Conservation (phyloP, 2,797 vertebrate genomes). For the Petrocephalus schoutedeni region DNA sequence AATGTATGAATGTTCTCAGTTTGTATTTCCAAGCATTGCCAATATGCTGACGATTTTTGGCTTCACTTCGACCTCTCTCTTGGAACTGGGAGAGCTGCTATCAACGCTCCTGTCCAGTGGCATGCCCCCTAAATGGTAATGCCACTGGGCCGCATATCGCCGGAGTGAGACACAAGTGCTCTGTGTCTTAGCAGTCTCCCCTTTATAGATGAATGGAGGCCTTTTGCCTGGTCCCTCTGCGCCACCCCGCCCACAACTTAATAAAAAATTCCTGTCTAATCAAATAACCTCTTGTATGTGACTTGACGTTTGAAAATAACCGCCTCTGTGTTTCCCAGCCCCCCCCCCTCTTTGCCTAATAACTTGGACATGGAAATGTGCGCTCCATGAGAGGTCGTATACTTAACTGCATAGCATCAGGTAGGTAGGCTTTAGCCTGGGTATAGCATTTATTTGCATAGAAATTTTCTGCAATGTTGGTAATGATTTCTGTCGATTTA, state of each 20-base stretch:
- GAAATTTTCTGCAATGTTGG: not conserved
- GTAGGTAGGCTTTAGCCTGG: not conserved
- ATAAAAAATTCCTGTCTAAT: slow-evolving; percentile 72
- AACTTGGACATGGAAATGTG: not conserved
- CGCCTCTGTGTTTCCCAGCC: slow-evolving; percentile 8
- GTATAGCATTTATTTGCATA: not conserved
- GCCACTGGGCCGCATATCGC: slow-evolving; percentile 48
- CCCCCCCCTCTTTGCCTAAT: not conserved
- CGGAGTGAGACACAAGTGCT: slow-evolving; percentile 56
- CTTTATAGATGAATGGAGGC: slow-evolving; percentile 69
- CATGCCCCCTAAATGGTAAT: slow-evolving; percentile 55
- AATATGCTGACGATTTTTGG: not conserved
- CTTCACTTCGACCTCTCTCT: not conserved
- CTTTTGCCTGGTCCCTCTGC: slow-evolving; percentile 55
- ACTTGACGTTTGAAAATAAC: slow-evolving; percentile 42
- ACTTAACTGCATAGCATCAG: not conserved
- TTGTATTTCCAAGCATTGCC: not conserved
- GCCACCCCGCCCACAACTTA: slow-evolving; percentile 68
- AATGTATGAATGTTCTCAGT: not conserved
- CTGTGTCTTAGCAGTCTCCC: slow-evolving; percentile 57
- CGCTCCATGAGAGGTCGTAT: not conserved
- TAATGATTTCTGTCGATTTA: not conserved
- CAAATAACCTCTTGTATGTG: slow-evolving; percentile 77
- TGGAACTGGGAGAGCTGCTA: not conserved
- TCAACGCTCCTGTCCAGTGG: slow-evolving; percentile 26